Base-by-base conservation (phyloP, 2,113 vertebrate genomes). In the Castor canadensis region DNA sequence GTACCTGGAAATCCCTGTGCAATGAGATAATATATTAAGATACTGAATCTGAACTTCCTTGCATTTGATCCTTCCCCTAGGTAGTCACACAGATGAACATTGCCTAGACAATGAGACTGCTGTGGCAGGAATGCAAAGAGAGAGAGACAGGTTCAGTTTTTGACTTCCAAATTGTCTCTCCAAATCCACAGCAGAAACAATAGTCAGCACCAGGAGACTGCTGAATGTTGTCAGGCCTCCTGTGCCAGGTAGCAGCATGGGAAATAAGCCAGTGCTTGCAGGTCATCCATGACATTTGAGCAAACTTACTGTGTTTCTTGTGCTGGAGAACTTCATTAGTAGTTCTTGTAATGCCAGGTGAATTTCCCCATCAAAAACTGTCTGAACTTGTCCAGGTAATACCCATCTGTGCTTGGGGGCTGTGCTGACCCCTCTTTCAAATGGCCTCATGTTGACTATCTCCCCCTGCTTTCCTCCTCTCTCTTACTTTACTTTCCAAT, bases 101-200 rank as follows among this genome's bases (percentile, higher is more conserved):
- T 77, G 49, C 86, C 77, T 73, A 17, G 93, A 93, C 89, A 94
- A 96, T 91, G 67, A 45, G 35, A 69, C 82, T 93, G 54, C 58
- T 32, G 45, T 58, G 62, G 86, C 93, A 82, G 73, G 17, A 62
- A 81, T 79, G 86, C 93, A 95, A 85, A 96, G 67, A 81, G 72
- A 88, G 85, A 67, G 54, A 56, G 85, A 94, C 49, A 91, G 86
- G n/a, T 93, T 96, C 45, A 45, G 49, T 54, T 66, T 97, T 82
- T 86, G 45, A 91, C 62, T 96, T 96, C 89, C 93, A 96, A 88
- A 93, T 52, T 88, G 95, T 93, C 95, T 93, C 82, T 95, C 66
- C 8, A 28, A 93, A 24, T 26, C 52, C 38, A n/a, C 62, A 58
- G 52, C 56, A 86, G 86, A 91, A 76, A 81, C 60, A 88, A 90